Base-by-base conservation (phyloP, 2,113 vertebrate genomes). In the Chloropsis cyanopogon region DNA sequence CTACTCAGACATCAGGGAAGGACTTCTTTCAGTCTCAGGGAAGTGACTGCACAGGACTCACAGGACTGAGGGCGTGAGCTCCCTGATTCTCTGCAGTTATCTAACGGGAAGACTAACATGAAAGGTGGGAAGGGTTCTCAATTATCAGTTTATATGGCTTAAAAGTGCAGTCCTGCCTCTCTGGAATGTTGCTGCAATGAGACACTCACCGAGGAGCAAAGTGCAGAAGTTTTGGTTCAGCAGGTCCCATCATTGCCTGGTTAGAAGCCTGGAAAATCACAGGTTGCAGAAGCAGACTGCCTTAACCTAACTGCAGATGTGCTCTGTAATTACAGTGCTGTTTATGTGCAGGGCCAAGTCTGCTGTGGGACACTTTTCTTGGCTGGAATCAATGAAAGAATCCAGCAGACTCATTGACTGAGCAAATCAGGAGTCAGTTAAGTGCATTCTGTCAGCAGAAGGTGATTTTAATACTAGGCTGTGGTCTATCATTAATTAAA, bases 401-500 rank as follows among this genome's bases (percentile, higher is more conserved):
- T 29, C 52, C 83, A 73, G 71, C 82, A 90, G 61, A 63, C 11
- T 31, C 6, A 1, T 5, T 94, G 95, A 84, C 46, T 49, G 91
- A 77, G 81, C 44, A 75, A 68, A 92, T 68, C 87, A 72, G 61
- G 78, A 90, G 64, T 28, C 73, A 26, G 68, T 54, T 75, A 92
- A 95, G 73, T 80, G 54, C 87, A 90, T 75, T 79, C 52, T 95
- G 82, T 80, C 88, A 82, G 88, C 65, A 93, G 75, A 95, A 94
- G 71, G 75, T 80, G 76, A 89, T 92, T 94, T 95, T 95, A 93
- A 82, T 94, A 22, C 37, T 37, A 90, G 82, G 50, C 53, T 76
- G 65, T 87, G 35, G 70, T 44, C 65, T 89, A 53, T 86, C 23
- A n/a, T 59, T 95, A 92, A 96, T 96, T 94, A 88, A 94, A 96